Evolutionary conservation across 2,797 vertebrate genomes (phyloP), one percentile per base, ranked within the genome.

Genomic region (Hozukius guyotensis): DNA sequence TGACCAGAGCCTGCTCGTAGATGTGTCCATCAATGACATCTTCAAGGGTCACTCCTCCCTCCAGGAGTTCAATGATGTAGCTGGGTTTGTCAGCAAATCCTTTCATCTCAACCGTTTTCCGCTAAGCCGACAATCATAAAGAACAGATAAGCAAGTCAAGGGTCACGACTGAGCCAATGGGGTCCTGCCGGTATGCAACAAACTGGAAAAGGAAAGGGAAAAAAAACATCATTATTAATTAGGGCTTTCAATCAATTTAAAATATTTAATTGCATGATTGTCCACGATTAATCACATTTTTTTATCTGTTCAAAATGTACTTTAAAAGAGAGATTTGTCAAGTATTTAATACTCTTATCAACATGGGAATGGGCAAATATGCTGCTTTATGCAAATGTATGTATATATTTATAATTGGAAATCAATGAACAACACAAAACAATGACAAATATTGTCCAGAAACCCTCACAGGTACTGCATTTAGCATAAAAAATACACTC

Each of bases 71-170:
- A 95, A 99, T 95, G 81, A 96, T 96, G 95, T 97, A 98, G 96
- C 96, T 97, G 94, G 97, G 97, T 97, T 98, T 97, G 93, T 99
- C 98, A 90, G 96, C 92, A 89, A 99, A 96, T 97, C 97, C 98
- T 98, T 99, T 99, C 99, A 99, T 99, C 97, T 99, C 97, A 98
- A 97, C 97, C 96, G 98, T 99, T 97, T 97, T 99, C 97, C 97
- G 96, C 96, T 97, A 98, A 98, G 94, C 97, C 97, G 96, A 97
- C 96, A 97, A 97, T 99, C 98, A 99, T 99, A 99, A 98, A 99
- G 97, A 93, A 97, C 96, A 96, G 96, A 96, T 96, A 97, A 89
- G 87, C 94, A 96, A 97, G 95, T 96, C 95, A 97, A 87, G 86
- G 91, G 93, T 96, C 95, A 96, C 96, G 95, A 96, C 96, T 96